Evolutionary conservation across 2,113 vertebrate species (phyloP), one percentile per base, ranked within the genome.

Genomic region (Malaclemys terrapin): DNA sequence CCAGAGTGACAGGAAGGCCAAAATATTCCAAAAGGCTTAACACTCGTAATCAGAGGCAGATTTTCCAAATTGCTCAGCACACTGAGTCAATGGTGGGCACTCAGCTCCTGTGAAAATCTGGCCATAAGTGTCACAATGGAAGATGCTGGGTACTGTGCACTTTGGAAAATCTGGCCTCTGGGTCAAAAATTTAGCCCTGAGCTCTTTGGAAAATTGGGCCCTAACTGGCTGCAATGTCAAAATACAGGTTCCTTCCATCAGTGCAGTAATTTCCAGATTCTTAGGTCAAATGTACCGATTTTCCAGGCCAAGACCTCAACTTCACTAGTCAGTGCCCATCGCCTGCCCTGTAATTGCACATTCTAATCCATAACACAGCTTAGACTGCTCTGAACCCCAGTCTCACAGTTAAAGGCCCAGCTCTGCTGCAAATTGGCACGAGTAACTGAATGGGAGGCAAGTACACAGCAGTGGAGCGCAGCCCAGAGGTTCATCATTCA

Each of bases 231-330:
- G 49, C 47, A 75, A 53, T 19, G n/a, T 24, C 47, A 59, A 10
- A 59, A 29, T 2, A 42, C 5, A 1, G 75, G 87, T 62, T 82
- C 29, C 84, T 81, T 82, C 29, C 84, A 6, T 4, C 49, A 53
- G 50, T 62, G 5, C 3, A 0, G 8, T 38, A 8, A 54, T 2
- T 17, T 2, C 49, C 20, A 81, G 1, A 31, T 10, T 20, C 0
- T n/a, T 4, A 27, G 56, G 52, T n/a, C 31, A 65, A 65, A 65
- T 45, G 52, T 49, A 38, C 20, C 16, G 38, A n/a, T 54, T 45
- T 82, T 82, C 80, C 24, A 54, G 35, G 10, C 11, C 35, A 35
- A 80, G 22, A 38, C 52, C 52, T 82, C 52, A 38, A 53, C 22
- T n/a, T 53, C 31, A 14, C 59, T 62, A 62, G 31, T 2, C 49